Percentiles rank a stretch among this genome's conserved stretches.
Evolutionary conservation across 2,797 vertebrate species (phyloP).

Genomic region (Poliocrania exsul): DNA sequence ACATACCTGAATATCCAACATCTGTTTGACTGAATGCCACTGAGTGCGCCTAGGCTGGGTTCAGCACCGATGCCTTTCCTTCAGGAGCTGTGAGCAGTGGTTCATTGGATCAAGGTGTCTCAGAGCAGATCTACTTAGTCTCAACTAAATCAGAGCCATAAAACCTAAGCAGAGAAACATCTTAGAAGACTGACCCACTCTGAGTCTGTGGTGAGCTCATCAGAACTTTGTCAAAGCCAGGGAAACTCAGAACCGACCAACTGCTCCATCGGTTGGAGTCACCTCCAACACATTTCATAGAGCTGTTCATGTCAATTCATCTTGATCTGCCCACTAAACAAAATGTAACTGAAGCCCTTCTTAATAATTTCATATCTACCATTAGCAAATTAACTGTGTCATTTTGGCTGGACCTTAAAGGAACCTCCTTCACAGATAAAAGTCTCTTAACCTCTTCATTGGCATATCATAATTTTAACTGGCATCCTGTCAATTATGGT

Average conservation of each 20-base stretch:
- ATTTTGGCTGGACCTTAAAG: background rate
- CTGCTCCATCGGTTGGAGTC: background rate
- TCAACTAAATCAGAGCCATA: background rate
- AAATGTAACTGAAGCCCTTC: background rate
- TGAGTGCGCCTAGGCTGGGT: fast-evolving
- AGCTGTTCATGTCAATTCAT: background rate
- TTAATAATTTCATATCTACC: background rate
- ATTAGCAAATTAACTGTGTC: background rate
- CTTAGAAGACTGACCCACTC: background rate
- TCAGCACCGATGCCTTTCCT: background rate
- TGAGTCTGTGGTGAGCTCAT: background rate
- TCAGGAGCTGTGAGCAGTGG: background rate
- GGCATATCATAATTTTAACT: background rate
- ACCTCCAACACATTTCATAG: background rate
- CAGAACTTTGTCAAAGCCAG: background rate
- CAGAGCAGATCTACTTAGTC: background rate
- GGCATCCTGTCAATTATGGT: background rate
- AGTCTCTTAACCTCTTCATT: background rate
- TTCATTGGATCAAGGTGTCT: background rate
- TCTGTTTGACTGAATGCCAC: background rate
- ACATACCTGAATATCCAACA: background rate
- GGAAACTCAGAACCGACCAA: background rate
- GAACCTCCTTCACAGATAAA: background rate
- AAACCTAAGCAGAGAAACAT: background rate
- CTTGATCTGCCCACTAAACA: background rate